Percentiles rank a stretch among this genome's conserved stretches.
phyloP scores from a whole-genome alignment of 2,113 vertebrate genomes.

The Crocuta crocuta region DNA sequence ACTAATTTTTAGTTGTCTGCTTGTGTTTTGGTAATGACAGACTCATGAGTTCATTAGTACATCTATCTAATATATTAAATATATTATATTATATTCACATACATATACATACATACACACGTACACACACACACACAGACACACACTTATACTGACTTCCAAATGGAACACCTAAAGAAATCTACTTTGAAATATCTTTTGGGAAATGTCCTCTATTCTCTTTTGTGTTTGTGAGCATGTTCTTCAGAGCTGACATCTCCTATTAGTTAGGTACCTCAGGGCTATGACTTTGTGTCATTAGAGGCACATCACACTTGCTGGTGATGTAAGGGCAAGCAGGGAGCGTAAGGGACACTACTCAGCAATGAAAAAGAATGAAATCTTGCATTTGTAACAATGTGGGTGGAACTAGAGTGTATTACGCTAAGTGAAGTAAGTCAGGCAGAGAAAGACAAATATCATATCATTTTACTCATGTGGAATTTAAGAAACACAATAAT shows the following conservation, averaged over 20 bases:
- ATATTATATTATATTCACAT: neutral
- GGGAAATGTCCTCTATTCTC: neutral
- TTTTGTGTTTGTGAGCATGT: neutral
- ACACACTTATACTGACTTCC: neutral
- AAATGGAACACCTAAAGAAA: neutral
- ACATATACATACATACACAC: accelerated
- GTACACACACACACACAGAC: neutral
- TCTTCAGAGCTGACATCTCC: neutral
- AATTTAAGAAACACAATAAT: too few species aligned
- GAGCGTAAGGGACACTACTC: neutral
- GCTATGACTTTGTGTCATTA: neutral
- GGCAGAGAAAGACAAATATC: too few species aligned
- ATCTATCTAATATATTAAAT: neutral
- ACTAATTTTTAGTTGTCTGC: neutral
- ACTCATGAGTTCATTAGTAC: neutral
- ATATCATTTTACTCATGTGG: too few species aligned
- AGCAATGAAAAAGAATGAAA: too few species aligned
- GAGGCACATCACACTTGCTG: neutral
- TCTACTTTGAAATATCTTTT: slow-evolving; percentile 12
- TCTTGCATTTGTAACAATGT: too few species aligned
- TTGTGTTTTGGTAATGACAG: neutral
- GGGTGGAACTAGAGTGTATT: too few species aligned
- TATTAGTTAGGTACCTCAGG: neutral
- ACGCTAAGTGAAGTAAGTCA: too few species aligned
- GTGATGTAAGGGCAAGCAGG: neutral